A percentile compares a stretch with the other conserved stretches of the same genome.
Conservation (phyloP, 1,140 invertebrate genomes). For the Drosophila melanogaster region Release_6_plus_ISO1_MT NT_033777.3:10427001-10427500, state of each 20-base stretch:
- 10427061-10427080: slow-evolving; percentile 67
- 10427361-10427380: background rate
- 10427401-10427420: slow-evolving; percentile 58
- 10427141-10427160: slow-evolving; percentile 79
- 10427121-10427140: slow-evolving; percentile 82
- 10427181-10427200: slow-evolving; percentile 10
- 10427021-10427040: slow-evolving; percentile 13
- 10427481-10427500: too few relatives aligned
- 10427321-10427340: slow-evolving; percentile 77
- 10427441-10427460: too few relatives aligned
- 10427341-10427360: slow-evolving; percentile 31
- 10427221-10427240: slow-evolving; percentile 56
- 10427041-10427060: background rate
- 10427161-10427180: slow-evolving; percentile 56
- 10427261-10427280: slow-evolving; percentile 72
- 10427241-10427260: slow-evolving; percentile 59
- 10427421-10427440: background rate
- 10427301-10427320: slow-evolving; percentile 69
- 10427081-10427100: slow-evolving; percentile 80
- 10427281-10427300: slow-evolving; percentile 57
- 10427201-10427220: slow-evolving; percentile 24
- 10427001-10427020: slow-evolving; percentile 15
- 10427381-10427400: slow-evolving; percentile 46
- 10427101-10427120: slow-evolving; percentile 83
- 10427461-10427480: too few relatives aligned